These are phyloP conservation scores for Actias luna DNA, from an alignment of 2,888 invertebrate genomes.

Conservation along the genomic window DNA sequence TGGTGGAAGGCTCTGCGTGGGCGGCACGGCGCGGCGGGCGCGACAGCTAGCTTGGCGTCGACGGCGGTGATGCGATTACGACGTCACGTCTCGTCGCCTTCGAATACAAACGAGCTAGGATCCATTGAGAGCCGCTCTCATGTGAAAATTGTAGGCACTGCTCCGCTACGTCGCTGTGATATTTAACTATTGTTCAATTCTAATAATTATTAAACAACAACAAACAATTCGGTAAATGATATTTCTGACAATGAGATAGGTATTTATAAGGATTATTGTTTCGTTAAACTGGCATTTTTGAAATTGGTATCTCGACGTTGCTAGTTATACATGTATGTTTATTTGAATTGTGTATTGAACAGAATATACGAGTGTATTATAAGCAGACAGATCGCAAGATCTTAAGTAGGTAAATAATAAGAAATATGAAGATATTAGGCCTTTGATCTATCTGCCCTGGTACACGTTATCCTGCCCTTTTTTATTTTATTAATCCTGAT, in stretches of 20 bases:
- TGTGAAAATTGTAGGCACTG: slow-evolving; percentile 77
- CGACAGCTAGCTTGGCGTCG: slow-evolving; percentile 48
- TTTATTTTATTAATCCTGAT: no score
- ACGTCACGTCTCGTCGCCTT: slow-evolving; percentile 84
- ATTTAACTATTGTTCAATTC: slow-evolving; percentile 71
- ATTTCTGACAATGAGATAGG: not conserved
- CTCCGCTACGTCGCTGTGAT: slow-evolving; percentile 69
- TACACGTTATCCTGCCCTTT: no score
- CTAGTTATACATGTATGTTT: not conserved
- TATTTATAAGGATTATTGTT: not conserved
- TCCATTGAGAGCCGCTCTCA: slow-evolving; percentile 67
- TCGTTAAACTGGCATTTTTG: not conserved
- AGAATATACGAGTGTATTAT: not conserved
- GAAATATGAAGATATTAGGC: no score
- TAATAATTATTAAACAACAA: slow-evolving; percentile 70
- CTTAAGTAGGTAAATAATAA: no score
- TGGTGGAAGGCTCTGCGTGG: slow-evolving; percentile 41
- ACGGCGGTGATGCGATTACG: slow-evolving; percentile 85
- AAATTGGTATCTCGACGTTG: not conserved
- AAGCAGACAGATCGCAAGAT: no score
- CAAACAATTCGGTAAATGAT: not conserved
- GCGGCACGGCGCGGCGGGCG: slow-evolving; percentile 36
- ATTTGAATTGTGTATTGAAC: not conserved
- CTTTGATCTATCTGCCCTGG: no score
- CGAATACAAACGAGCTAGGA: slow-evolving; percentile 73